A percentile compares a stretch with the other conserved stretches of the same genome.
phyloP scores from a whole-genome alignment of 2,888 invertebrate species.

The Lymantria monacha region DNA sequence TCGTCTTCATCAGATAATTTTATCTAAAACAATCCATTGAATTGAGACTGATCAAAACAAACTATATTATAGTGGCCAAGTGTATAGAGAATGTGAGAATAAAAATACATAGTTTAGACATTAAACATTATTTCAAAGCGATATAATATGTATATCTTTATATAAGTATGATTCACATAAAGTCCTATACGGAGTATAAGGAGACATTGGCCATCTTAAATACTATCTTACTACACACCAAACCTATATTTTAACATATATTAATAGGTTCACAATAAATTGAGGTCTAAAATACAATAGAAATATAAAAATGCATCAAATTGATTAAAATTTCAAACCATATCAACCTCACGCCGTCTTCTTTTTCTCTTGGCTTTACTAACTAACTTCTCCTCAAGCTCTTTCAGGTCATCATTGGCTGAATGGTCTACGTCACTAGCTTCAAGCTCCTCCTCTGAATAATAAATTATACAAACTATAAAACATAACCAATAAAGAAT shows the following conservation, averaged over 20 bases:
- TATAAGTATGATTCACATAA: too few species aligned
- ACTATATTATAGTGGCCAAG: too few species aligned
- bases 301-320: not conserved
- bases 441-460: conserved; percentile 68
- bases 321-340: conserved; percentile 42
- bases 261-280: too few species aligned
- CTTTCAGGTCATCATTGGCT: conserved; percentile 64
- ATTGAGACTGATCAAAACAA: conserved; percentile 8
- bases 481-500: not conserved
- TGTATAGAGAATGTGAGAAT: not conserved
- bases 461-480: conserved; percentile 8
- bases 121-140: too few species aligned
- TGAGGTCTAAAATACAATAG: too few species aligned
- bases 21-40: conserved; percentile 47
- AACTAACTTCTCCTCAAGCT: conserved; percentile 55
- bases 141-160: too few species aligned
- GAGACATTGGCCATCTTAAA: too few species aligned
- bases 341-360: conserved; percentile 72
- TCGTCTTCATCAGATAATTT: conserved; percentile 75
- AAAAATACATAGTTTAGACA: too few species aligned
- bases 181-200: too few species aligned
- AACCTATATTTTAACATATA: too few species aligned
- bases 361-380: conserved; percentile 52
- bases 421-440: conserved; percentile 73
- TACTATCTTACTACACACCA: too few species aligned